Evolutionary conservation across 2,797 vertebrate species (phyloP).

Genomic region (Furcifer pardalis): DNA sequence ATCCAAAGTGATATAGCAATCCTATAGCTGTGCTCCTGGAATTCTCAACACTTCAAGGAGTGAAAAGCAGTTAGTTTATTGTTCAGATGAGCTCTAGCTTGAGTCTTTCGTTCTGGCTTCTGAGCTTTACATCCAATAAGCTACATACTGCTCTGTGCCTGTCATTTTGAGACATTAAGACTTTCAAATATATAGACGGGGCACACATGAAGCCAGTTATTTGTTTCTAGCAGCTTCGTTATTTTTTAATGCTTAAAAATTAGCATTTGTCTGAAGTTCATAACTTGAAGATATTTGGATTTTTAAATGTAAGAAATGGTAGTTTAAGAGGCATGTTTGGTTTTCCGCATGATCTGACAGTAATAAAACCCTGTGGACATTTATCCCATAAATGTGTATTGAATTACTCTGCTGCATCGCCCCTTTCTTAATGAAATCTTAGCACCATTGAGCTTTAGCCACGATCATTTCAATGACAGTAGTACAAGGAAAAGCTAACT

Average conservation of each 20-base stretch:
- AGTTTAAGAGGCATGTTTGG: constrained; percentile 10
- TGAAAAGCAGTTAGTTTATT: background rate
- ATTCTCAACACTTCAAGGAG: background rate
- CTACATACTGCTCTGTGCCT: background rate
- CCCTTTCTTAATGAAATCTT: constrained; percentile 55
- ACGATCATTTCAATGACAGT: constrained; percentile 33
- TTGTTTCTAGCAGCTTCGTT: constrained; percentile 18
- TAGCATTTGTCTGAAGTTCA: constrained; percentile 28
- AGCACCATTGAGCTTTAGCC: constrained; percentile 38
- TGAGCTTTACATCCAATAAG: background rate
- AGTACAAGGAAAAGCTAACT: constrained; percentile 45
- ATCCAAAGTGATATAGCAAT: background rate
- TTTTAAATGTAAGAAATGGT: constrained; percentile 26
- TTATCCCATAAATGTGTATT: constrained; percentile 30
- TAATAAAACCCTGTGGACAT: constrained; percentile 42
- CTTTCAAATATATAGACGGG: background rate
- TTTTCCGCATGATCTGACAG: constrained; percentile 19
- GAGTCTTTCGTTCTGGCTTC: background rate
- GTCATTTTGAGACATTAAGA: background rate
- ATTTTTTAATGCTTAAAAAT: constrained; percentile 17
- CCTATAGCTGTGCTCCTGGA: background rate
- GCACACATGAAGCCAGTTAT: constrained; percentile 8
- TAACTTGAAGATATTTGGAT: constrained; percentile 28
- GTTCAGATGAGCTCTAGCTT: background rate
- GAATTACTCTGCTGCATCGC: constrained; percentile 10